Evolutionary conservation across 2,888 invertebrate species (phyloP).

Genomic region (Prosapia bicincta): DNA sequence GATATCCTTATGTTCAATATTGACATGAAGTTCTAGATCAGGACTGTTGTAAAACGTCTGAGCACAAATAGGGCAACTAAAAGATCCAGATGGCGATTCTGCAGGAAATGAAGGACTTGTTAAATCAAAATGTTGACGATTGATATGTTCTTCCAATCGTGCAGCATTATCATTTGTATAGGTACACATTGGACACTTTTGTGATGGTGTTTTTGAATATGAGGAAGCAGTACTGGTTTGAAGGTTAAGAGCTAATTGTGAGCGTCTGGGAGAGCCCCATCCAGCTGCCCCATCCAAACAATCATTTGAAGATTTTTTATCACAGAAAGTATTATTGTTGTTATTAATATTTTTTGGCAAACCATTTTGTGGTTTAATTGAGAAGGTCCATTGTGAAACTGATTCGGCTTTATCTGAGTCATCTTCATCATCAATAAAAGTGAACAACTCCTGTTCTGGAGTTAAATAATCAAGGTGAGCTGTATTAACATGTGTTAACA

Average conservation of each 20-base stretch:
- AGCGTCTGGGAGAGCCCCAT: conserved; percentile 70
- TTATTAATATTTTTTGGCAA: conserved; percentile 40
- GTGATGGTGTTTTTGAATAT: conserved; percentile 25
- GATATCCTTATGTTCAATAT: conserved; percentile 79
- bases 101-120: conserved; percentile 59
- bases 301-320: conserved; percentile 19
- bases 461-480: conserved; percentile 81
- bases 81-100: conserved; percentile 34
- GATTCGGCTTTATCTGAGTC: conserved; percentile 41
- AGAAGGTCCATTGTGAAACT: conserved; percentile 27
- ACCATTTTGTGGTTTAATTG: conserved; percentile 27
- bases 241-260: conserved; percentile 65
- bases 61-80: conserved; percentile 76
- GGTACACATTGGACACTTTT: conserved; percentile 72
- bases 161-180: conserved; percentile 69
- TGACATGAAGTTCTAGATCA: conserved; percentile 80
- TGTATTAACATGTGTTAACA: conserved; percentile 75
- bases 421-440: conserved; percentile 70
- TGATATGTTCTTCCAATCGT: conserved; percentile 77
- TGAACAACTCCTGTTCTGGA: conserved; percentile 72
- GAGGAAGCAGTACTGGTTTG: conserved; percentile 50
- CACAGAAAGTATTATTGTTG: conserved; percentile 41
- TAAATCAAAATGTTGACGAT: conserved; percentile 77
- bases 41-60: conserved; percentile 67
- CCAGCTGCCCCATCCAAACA: conserved; percentile 50